Conservation (phyloP, 1,140 invertebrate species). For the Drosophila ironensis region DNA sequence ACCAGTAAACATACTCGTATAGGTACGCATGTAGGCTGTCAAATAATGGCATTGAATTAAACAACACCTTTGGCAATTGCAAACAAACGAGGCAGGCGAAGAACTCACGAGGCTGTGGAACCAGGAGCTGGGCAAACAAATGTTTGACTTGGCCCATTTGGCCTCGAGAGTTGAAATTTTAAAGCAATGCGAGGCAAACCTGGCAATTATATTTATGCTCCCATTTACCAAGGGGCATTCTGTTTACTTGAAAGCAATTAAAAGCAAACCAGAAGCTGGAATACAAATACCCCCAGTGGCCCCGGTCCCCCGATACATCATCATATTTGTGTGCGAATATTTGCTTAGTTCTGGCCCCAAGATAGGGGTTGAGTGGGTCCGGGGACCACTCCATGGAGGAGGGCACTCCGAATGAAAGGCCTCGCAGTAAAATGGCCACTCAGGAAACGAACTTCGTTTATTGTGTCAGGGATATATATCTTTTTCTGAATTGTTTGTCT, state of each 20-base stretch:
- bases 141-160: constrained; percentile 23
- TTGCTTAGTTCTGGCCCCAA: constrained; percentile 57
- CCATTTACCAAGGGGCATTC: constrained; percentile 62
- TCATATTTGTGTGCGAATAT: constrained; percentile 74
- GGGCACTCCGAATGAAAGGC: constrained; percentile 48
- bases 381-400: neutral
- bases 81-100: neutral
- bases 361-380: constrained; percentile 30
- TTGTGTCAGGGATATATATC: constrained; percentile 72
- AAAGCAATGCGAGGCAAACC: constrained; percentile 26
- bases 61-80: constrained; percentile 35
- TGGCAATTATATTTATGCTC: constrained; percentile 71
- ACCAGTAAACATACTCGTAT: constrained; percentile 27
- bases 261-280: constrained; percentile 62
- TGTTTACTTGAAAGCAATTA: constrained; percentile 78
- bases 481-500: constrained; percentile 58
- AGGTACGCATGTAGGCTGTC: constrained; percentile 57
- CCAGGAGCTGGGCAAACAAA: constrained; percentile 4
- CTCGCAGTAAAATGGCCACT: constrained; percentile 75
- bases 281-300: neutral
- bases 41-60: constrained; percentile 60
- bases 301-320: constrained; percentile 43
- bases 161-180: constrained; percentile 44
- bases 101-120: neutral
- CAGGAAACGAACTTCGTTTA: constrained; percentile 78